These are phyloP conservation scores for Netelia melanura DNA, from an alignment of 2,888 invertebrate genomes.

Conservation along the genomic window DNA sequence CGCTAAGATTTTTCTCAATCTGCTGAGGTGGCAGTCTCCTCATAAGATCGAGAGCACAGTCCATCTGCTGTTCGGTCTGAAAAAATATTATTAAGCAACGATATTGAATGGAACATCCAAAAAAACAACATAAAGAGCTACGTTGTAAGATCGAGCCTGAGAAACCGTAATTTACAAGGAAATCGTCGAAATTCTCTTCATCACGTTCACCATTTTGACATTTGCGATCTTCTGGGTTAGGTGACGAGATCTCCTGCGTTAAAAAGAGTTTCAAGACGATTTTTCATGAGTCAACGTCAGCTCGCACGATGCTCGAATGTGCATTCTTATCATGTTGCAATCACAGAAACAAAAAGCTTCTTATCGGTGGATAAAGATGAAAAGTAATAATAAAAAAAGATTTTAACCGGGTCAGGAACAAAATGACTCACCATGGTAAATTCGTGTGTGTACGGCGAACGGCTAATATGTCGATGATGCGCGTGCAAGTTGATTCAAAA, in stretches of 20 bases:
- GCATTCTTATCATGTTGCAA: not conserved
- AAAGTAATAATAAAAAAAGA: constrained; percentile 27
- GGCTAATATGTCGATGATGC: constrained; percentile 60
- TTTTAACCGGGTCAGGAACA: constrained; percentile 29
- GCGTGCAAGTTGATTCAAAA: constrained; percentile 53
- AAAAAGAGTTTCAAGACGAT: constrained; percentile 48
- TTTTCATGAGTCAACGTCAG: not conserved
- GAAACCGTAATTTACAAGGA: constrained; percentile 43
- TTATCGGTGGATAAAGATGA: constrained; percentile 12
- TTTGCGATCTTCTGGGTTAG: constrained; percentile 77
- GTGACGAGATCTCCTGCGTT: constrained; percentile 66
- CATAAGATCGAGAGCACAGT: constrained; percentile 99
- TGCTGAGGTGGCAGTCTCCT: constrained; percentile 99
- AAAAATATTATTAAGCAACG: constrained; percentile 70
- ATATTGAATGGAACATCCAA: not conserved
- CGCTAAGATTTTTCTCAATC: constrained; percentile 98
- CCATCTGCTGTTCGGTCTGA: constrained; percentile 98
- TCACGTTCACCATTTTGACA: constrained; percentile 79
- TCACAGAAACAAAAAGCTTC: not conserved
- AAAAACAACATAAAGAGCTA: not conserved
- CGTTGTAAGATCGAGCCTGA: constrained; percentile 29
- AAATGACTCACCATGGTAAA: constrained; percentile 77
- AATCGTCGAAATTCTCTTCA: constrained; percentile 55
- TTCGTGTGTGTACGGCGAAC: constrained; percentile 54
- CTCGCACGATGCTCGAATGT: not conserved